Percentiles rank a stretch among this genome's conserved stretches.
These are phyloP conservation scores for Leptinotarsa juncta DNA, from an alignment of 2,888 invertebrate genomes.

Conservation along the genomic window DNA sequence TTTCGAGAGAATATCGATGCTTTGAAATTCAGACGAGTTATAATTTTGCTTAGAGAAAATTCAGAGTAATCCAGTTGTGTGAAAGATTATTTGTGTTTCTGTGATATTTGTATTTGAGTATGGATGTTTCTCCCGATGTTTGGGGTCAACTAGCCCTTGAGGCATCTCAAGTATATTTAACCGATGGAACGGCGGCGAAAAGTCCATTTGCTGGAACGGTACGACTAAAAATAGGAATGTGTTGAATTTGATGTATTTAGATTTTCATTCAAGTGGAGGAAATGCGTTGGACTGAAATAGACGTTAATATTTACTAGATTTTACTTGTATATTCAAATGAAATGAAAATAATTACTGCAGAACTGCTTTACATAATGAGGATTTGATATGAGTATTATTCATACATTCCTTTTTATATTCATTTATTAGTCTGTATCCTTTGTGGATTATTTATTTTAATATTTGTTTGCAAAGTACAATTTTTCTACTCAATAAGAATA, in stretches of 20 bases:
- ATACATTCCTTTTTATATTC: too few species aligned
- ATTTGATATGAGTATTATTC: too few species aligned
- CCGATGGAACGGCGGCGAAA: slow-evolving; percentile 81
- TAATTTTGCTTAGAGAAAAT: slow-evolving; percentile 1
- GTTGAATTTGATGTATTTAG: slow-evolving; percentile 15
- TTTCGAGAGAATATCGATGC: slow-evolving; percentile 22
- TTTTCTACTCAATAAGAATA: too few species aligned
- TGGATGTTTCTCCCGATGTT: slow-evolving; percentile 72
- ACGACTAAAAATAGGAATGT: slow-evolving; percentile 53
- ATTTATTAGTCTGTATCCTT: too few species aligned
- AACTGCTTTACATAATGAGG: too few species aligned
- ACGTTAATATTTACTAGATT: neutral
- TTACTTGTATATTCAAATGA: neutral
- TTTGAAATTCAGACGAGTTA: slow-evolving; percentile 17
- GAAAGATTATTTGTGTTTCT: slow-evolving; percentile 9
- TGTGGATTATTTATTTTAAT: too few species aligned
- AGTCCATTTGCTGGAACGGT: slow-evolving; percentile 90
- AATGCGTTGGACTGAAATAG: neutral
- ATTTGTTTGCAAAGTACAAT: too few species aligned
- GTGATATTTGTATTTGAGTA: slow-evolving; percentile 37
- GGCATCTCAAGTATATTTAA: slow-evolving; percentile 86
- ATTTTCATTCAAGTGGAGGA: neutral
- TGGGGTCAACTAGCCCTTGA: slow-evolving; percentile 92
- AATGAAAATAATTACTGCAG: neutral
- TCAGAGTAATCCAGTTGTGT: slow-evolving; percentile 9